Percentiles rank a stretch among this genome's conserved stretches.
Evolutionary conservation across 2,888 invertebrate genomes (phyloP).

Genomic region (Monochamus alternatus): DNA sequence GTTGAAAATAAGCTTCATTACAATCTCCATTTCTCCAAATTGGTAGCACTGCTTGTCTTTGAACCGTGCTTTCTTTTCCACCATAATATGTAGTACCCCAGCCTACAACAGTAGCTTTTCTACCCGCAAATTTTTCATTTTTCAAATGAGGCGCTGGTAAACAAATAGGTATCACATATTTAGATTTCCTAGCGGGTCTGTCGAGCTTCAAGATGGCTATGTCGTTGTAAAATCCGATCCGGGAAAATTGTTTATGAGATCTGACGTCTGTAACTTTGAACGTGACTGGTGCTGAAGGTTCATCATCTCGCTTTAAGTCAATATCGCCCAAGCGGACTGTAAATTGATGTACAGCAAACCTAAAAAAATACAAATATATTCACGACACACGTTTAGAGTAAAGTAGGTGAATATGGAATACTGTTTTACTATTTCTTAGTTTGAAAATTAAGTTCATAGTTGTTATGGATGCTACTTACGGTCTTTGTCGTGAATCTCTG

Average conservation of each 20-base stretch:
- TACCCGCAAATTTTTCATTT: slow-evolving; percentile 80
- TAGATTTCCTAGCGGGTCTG: slow-evolving; percentile 84
- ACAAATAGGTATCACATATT: slow-evolving; percentile 91
- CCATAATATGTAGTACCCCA: slow-evolving; percentile 95
- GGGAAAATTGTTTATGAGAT: slow-evolving; percentile 88
- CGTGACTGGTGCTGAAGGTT: slow-evolving; percentile 88
- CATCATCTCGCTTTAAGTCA: slow-evolving; percentile 87
- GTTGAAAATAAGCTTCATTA: slow-evolving; percentile 92
- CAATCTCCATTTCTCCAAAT: slow-evolving; percentile 94
- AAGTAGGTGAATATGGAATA: no score
- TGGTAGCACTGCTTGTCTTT: slow-evolving; percentile 88
- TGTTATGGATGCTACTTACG: slow-evolving; percentile 75
- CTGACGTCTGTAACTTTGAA: slow-evolving; percentile 84
- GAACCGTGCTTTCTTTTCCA: slow-evolving; percentile 89
- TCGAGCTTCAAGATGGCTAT: slow-evolving; percentile 88
- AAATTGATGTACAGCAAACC: slow-evolving; percentile 91
- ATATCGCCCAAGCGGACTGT: slow-evolving; percentile 92
- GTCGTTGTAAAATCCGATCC: slow-evolving; percentile 95
- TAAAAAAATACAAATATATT: slow-evolving; percentile 65
- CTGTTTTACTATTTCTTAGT: no score
- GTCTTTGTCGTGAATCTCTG: slow-evolving; percentile 88
- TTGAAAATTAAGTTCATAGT: no score
- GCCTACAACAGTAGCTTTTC: slow-evolving; percentile 89
- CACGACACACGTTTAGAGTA: neutral
- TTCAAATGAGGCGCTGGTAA: slow-evolving; percentile 78